These are phyloP conservation scores for Chrysolina oricalcia DNA, from an alignment of 2,888 invertebrate genomes.

Conservation along the genomic window DNA sequence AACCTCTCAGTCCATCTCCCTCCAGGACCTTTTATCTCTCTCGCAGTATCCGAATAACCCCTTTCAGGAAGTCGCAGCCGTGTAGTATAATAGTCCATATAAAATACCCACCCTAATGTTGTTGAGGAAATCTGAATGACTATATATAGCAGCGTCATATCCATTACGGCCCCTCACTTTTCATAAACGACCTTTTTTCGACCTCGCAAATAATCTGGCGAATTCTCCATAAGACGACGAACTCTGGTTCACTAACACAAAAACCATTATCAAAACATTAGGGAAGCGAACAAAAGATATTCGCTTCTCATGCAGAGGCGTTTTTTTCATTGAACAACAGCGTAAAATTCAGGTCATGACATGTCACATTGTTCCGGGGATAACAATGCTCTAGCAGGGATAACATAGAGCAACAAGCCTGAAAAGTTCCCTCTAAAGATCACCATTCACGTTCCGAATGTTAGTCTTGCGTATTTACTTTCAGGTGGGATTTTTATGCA, in stretches of 20 bases:
- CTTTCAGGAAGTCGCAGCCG: background rate
- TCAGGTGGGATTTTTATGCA: no score
- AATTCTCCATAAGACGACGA: conserved; percentile 6
- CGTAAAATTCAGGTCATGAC: conserved; percentile 28
- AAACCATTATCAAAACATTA: conserved; percentile 22
- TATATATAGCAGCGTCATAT: background rate
- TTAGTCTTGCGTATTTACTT: background rate
- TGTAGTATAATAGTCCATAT: background rate
- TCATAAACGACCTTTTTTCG: conserved; percentile 23
- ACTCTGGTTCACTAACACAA: conserved; percentile 2
- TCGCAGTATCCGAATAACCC: background rate
- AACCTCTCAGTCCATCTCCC: no score
- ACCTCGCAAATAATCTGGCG: background rate
- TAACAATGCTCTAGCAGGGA: conserved; percentile 19
- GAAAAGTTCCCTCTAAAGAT: background rate
- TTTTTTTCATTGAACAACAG: conserved; percentile 7
- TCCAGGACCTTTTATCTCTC: background rate
- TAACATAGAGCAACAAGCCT: conserved; percentile 18
- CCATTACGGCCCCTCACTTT: conserved; percentile 1
- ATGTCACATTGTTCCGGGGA: conserved; percentile 18
- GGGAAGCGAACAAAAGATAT: conserved; percentile 22
- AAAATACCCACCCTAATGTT: background rate
- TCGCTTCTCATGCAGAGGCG: conserved; percentile 6
- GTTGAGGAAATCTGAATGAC: background rate
- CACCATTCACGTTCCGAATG: background rate